A percentile compares a stretch with the other conserved stretches of the same genome.
phyloP scores from a whole-genome alignment of 2,888 invertebrate genomes.

The Epinotia bilunana region DNA sequence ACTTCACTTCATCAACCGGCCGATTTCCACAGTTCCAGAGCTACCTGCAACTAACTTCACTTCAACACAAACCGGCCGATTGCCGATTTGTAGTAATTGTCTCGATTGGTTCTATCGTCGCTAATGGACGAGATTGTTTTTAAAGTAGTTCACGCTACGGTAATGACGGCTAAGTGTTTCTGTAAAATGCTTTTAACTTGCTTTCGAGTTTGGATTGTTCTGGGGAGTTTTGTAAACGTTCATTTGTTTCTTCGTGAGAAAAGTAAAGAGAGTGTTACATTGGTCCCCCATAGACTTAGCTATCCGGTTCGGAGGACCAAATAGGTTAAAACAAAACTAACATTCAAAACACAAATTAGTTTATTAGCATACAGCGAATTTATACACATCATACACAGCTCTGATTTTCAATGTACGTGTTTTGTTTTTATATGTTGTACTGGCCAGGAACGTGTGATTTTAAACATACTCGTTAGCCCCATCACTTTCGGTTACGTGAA shows the following conservation, averaged over 20 bases:
- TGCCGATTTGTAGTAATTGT: constrained; percentile 55
- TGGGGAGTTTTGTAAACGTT: background rate
- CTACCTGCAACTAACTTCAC: constrained; percentile 3
- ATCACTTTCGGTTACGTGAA: background rate
- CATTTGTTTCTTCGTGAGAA: constrained; percentile 11
- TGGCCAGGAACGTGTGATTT: too few relatives aligned
- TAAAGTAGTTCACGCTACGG: constrained; percentile 44
- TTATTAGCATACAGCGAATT: too few relatives aligned
- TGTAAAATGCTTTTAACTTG: constrained; percentile 28
- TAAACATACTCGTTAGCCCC: background rate
- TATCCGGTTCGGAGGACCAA: too few relatives aligned
- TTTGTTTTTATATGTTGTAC: too few relatives aligned
- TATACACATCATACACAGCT: too few relatives aligned
- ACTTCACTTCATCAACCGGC: constrained; percentile 25
- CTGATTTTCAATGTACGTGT: too few relatives aligned
- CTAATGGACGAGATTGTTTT: constrained; percentile 58
- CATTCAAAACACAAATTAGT: too few relatives aligned
- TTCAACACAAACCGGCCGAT: constrained; percentile 23
- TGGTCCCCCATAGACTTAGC: too few relatives aligned
- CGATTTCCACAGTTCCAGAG: background rate
- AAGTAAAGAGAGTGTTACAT: background rate
- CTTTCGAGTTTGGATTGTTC: constrained; percentile 12
- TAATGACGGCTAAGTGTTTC: constrained; percentile 24
- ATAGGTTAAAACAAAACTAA: too few relatives aligned
- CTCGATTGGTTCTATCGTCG: constrained; percentile 58